Evolutionary conservation across 1,140 invertebrate species (phyloP), one percentile per base, ranked within the genome.

Genomic region (Polyergus mexicanus): DNA sequence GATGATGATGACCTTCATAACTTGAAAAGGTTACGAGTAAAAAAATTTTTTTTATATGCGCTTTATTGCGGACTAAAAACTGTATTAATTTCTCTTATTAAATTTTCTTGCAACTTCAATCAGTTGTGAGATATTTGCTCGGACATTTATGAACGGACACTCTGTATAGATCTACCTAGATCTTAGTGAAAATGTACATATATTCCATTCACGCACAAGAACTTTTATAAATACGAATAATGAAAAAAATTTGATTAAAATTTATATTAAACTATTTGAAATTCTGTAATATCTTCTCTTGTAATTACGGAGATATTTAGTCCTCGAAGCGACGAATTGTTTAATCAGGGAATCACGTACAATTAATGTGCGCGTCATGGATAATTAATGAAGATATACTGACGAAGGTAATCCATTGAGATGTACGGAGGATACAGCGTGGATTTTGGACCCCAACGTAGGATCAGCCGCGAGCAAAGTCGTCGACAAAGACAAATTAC

Each of bases 321-420:
- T n/a, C 47, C 47, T 62, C 2, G 35, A 47, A 68, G 25, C 47
- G 32, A 74, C 32, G 11, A 74, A 44, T 66, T 38, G 38, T 62
- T 71, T 47, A 19, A 72, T 47, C 13, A 60, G 35, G 47, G 47
- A 74, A 44, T 62, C 47, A 22, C 38, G n/a, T 51, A 47, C 54
- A 16, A 69, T 54, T 56, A 32, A 60, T 32, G 56, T 19, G 19
- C 28, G 44, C 28, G 10, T 75, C 56, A 44, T 54, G 54, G 47
- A 66, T 81, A 35, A 58, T 80, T 75, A 63, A 58, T 68, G 54
- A 56, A 54, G 44, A 22, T 54, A 65, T 51, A 60, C 41, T 44
- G 78, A 47, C 54, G 22, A 85, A 96, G 96, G 94, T 28, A 97
- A 97, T 94, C 95, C 95, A 10, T 96, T 96, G 95, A 96, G 95